Evolutionary conservation across 2,113 vertebrate species (phyloP).

Genomic region (Myotis yumanensis): DNA sequence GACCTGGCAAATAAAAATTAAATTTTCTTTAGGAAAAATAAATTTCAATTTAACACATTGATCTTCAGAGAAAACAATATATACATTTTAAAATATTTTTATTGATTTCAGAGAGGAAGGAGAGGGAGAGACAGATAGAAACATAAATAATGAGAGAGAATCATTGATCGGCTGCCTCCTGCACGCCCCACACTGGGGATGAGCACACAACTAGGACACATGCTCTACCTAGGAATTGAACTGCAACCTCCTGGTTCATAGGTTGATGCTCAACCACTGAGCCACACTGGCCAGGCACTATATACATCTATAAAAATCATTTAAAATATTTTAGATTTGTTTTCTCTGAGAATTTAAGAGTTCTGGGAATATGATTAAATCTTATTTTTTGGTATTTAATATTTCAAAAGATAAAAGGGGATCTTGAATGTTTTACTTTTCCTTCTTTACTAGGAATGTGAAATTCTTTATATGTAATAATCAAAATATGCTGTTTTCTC

Average conservation of each 20-base stretch:
- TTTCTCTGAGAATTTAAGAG: constrained; percentile 57
- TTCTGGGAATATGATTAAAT: constrained; percentile 30
- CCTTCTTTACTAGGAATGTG: background rate
- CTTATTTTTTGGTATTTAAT: background rate
- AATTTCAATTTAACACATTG: background rate
- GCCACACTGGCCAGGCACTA: background rate
- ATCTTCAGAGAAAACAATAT: constrained; percentile 21
- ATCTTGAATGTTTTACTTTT: background rate
- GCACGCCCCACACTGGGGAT: too few species aligned
- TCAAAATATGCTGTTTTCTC: constrained; percentile 34
- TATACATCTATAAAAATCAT: background rate
- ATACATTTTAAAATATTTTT: constrained; percentile 1
- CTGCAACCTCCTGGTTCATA: too few species aligned
- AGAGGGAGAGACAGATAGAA: too few species aligned
- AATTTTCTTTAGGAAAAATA: constrained; percentile 30
- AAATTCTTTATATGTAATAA: constrained; percentile 15
- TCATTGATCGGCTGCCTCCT: too few species aligned
- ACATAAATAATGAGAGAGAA: too few species aligned
- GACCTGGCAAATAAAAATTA: constrained; percentile 10
- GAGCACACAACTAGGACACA: too few species aligned
- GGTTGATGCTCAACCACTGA: too few species aligned
- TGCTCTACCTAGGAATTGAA: too few species aligned
- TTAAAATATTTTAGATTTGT: constrained; percentile 54
- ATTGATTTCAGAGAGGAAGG: too few species aligned
- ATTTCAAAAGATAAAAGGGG: background rate